phyloP scores from a whole-genome alignment of 2,888 invertebrate genomes.

The Eucera pruinosa region DNA sequence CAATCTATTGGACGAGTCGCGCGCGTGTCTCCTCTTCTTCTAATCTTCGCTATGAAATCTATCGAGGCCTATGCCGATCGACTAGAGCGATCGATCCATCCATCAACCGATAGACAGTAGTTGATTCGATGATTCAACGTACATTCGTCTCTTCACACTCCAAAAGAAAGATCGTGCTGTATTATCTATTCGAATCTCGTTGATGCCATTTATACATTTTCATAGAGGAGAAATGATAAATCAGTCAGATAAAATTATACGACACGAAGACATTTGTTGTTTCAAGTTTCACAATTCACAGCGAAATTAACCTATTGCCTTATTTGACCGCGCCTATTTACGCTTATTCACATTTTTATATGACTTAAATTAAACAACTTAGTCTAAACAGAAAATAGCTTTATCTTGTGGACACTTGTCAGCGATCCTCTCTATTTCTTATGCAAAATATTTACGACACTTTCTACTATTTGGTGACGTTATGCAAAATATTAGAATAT shows the following conservation, averaged over 20 bases:
- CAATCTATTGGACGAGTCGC: slow-evolving; percentile 23
- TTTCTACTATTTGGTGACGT: no score
- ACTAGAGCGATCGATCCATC: slow-evolving; percentile 52
- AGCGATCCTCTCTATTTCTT: no score
- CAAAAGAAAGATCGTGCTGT: slow-evolving; percentile 25
- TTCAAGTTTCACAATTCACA: no score
- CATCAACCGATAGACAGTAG: slow-evolving; percentile 42
- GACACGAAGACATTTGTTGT: not conserved
- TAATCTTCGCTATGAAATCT: slow-evolving; percentile 38
- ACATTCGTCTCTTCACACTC: slow-evolving; percentile 40
- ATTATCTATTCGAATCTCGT: slow-evolving; percentile 34
- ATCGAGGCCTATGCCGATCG: slow-evolving; percentile 26
- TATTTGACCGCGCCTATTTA: no score
- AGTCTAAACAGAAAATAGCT: no score
- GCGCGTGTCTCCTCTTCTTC: slow-evolving; percentile 8
- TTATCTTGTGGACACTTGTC: no score
- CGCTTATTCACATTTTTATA: no score
- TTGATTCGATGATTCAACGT: slow-evolving; percentile 22
- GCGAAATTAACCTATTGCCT: no score
- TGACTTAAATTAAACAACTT: no score
- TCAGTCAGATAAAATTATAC: slow-evolving; percentile 17
- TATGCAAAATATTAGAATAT: no score
- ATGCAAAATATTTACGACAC: no score
- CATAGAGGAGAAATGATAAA: slow-evolving; percentile 39
- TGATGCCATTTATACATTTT: slow-evolving; percentile 43